Evolutionary conservation across 1,140 invertebrate genomes (phyloP).

Genomic region (Temnothorax nylanderi): DNA sequence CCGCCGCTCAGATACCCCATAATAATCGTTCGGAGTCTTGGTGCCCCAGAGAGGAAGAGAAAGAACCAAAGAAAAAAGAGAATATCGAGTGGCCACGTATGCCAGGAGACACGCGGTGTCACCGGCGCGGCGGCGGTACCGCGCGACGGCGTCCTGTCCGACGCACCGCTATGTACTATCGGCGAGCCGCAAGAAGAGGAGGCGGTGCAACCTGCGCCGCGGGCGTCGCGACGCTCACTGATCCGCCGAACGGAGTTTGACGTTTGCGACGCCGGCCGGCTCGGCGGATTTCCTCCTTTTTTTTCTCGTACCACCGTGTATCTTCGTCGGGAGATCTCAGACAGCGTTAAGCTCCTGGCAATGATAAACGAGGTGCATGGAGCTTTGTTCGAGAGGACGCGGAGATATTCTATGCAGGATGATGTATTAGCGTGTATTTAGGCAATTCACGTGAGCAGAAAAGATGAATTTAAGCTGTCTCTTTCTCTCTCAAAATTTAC

Average conservation of each 20-base stretch:
- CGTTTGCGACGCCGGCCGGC: slow-evolving; percentile 25
- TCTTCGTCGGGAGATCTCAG: neutral
- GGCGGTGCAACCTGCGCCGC: slow-evolving; percentile 66
- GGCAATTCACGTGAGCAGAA: neutral
- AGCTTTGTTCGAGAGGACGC: neutral
- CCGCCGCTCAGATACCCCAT: slow-evolving; percentile 69
- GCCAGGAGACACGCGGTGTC: neutral
- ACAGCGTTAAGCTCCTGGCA: neutral
- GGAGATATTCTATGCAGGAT: slow-evolving; percentile 1
- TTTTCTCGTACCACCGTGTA: neutral
- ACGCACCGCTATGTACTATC: slow-evolving; percentile 4
- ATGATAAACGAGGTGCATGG: slow-evolving; percentile 4
- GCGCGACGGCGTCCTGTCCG: neutral
- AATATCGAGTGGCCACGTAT: neutral
- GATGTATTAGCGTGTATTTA: neutral
- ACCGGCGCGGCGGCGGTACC: neutral
- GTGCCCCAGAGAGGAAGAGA: neutral
- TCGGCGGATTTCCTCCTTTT: slow-evolving; percentile 21
- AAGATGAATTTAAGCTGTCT: slow-evolving; percentile 9
- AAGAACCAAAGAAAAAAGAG: neutral
- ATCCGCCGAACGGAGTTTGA: slow-evolving; percentile 43
- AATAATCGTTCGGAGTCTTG: slow-evolving; percentile 37
- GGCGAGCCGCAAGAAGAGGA: slow-evolving; percentile 5
- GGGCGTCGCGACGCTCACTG: slow-evolving; percentile 79
- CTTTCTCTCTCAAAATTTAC: neutral